Evolutionary conservation across 2,113 vertebrate genomes (phyloP).

Genomic region (Mastomys coucha): DNA sequence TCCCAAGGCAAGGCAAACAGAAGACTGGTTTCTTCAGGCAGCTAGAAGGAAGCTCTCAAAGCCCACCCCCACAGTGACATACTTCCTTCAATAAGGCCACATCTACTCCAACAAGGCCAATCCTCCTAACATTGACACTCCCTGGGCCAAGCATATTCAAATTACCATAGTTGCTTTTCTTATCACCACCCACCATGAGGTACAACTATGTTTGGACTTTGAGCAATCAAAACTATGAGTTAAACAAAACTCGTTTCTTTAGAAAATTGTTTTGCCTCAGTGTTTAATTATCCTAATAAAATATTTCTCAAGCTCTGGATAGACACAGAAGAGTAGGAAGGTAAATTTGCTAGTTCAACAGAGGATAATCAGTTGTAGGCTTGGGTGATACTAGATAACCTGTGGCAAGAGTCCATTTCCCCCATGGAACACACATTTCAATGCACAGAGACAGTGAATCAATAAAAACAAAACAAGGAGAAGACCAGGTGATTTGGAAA

Average conservation of each 20-base stretch:
- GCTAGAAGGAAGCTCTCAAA: no score
- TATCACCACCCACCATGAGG: not conserved
- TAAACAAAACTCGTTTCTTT: not conserved
- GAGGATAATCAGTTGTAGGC: not conserved
- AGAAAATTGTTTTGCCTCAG: not conserved
- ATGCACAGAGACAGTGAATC: not conserved
- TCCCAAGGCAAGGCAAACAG: no score
- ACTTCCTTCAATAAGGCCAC: no score
- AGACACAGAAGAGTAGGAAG: not conserved
- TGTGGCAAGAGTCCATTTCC: not conserved
- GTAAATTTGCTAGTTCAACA: not conserved
- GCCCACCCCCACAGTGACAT: no score
- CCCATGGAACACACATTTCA: no score
- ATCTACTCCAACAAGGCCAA: no score
- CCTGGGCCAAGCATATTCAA: no score
- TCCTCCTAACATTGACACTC: no score
- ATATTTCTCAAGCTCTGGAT: not conserved
- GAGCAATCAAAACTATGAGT: not conserved
- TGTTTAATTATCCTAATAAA: not conserved
- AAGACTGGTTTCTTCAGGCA: no score
- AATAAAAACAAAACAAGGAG: not conserved
- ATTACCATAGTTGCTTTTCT: not conserved
- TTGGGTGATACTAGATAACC: not conserved
- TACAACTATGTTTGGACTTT: not conserved
- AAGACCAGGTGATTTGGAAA: not conserved